phyloP scores from a whole-genome alignment of 23 tunicate species.

The Oikopleura dioica region DNA sequence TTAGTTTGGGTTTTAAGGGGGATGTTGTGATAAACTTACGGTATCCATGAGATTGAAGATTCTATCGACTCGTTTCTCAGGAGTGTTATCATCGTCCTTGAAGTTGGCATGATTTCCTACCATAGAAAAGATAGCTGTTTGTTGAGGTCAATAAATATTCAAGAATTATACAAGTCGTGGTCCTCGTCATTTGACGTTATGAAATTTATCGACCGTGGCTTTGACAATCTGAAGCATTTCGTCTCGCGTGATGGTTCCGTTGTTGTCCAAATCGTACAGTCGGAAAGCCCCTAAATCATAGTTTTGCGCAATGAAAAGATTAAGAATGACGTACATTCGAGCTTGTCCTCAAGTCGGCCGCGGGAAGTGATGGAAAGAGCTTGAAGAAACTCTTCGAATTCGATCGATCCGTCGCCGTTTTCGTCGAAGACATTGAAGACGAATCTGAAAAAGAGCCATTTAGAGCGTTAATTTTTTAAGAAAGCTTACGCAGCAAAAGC shows the following conservation, averaged over 20 bases:
- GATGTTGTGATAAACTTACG: conserved; percentile 19
- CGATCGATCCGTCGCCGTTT: conserved; percentile 81
- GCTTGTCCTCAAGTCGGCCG: conserved; percentile 73
- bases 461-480: background rate
- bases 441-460: conserved; percentile 14
- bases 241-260: conserved; percentile 54
- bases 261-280: conserved; percentile 64
- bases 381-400: conserved; percentile 86
- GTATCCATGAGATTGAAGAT: conserved; percentile 78
- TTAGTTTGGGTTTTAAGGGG: too few relatives aligned
- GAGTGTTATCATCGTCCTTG: conserved; percentile 90
- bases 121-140: conserved; percentile 55
- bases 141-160: too few relatives aligned
- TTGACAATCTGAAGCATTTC: conserved; percentile 76
- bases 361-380: conserved; percentile 87
- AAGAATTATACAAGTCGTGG: too few relatives aligned
- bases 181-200: too few relatives aligned
- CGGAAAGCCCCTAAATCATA: conserved; percentile 68
- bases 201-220: too few relatives aligned
- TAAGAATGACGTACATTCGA: conserved; percentile 36
- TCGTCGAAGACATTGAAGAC: conserved; percentile 89
- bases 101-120: conserved; percentile 67
- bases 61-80: conserved; percentile 75
- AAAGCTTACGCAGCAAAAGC: background rate
- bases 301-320: background rate